A percentile compares a stretch with the other conserved stretches of the same genome.
These are phyloP conservation scores for Drosophila ambigua DNA, from an alignment of 1,140 invertebrate genomes.

Conservation along the genomic window DNA sequence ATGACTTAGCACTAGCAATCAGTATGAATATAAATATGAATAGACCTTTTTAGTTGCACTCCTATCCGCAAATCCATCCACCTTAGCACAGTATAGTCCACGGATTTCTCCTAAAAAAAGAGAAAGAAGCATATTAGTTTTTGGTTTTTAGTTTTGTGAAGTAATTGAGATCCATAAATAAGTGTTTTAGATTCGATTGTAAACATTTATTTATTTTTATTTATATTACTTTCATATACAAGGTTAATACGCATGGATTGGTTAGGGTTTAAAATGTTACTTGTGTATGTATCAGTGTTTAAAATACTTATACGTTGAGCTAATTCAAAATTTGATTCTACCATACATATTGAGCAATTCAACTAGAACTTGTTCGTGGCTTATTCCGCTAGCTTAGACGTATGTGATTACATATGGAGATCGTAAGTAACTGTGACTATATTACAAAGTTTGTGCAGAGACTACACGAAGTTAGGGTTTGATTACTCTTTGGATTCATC, in stretches of 20 bases:
- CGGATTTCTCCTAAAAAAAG: conserved; percentile 36
- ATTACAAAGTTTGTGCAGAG: conserved; percentile 49
- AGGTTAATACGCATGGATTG: conserved; percentile 24
- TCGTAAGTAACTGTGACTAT: conserved; percentile 71
- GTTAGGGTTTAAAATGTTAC: conserved; percentile 30
- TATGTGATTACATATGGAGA: conserved; percentile 50
- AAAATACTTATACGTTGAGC: conserved; percentile 47
- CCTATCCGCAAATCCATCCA: neutral
- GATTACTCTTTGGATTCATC: conserved; percentile 17
- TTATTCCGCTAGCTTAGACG: conserved; percentile 32
- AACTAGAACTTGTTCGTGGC: conserved; percentile 34
- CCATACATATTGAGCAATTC: conserved; percentile 42
- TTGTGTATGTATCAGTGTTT: conserved; percentile 26
- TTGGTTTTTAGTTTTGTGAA: neutral
- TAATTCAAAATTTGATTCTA: conserved; percentile 38
- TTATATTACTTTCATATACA: conserved; percentile 50
- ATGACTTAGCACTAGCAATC: conserved; percentile 26
- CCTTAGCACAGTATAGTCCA: neutral
- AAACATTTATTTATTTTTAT: conserved; percentile 67
- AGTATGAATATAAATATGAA: conserved; percentile 30
- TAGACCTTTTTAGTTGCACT: conserved; percentile 28
- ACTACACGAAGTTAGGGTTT: conserved; percentile 4
- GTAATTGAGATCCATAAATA: conserved; percentile 1
- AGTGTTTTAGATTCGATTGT: conserved; percentile 41
- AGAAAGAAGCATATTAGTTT: conserved; percentile 53